phyloP scores from a whole-genome alignment of 1,140 invertebrate genomes.

The Samia ricini region DNA sequence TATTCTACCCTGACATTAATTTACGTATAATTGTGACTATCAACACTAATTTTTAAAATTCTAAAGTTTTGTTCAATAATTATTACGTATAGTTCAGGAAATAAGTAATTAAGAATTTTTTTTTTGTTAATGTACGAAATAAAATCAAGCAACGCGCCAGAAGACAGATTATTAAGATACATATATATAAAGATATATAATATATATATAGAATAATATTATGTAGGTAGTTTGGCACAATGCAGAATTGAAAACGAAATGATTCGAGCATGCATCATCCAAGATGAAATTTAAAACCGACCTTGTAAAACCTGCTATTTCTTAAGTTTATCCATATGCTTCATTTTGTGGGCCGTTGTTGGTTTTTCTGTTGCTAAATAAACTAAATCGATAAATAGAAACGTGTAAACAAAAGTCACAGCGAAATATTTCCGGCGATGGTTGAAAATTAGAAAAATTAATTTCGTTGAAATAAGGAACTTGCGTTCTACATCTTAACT shows the following conservation, averaged over 20 bases:
- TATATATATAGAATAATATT: slow-evolving; percentile 36
- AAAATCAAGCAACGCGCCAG: neutral
- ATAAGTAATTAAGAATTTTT: slow-evolving; percentile 15
- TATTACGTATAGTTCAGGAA: slow-evolving; percentile 50
- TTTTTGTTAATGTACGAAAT: slow-evolving; percentile 6
- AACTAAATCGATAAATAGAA: slow-evolving; percentile 22
- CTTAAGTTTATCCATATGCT: slow-evolving; percentile 16
- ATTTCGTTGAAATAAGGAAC: slow-evolving; percentile 24
- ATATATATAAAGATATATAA: slow-evolving; percentile 38
- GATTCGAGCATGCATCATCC: neutral
- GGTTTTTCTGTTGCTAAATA: slow-evolving; percentile 17
- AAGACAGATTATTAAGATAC: slow-evolving; percentile 14
- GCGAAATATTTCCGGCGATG: slow-evolving; percentile 18
- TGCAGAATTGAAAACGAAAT: slow-evolving; percentile 47
- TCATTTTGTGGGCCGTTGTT: slow-evolving; percentile 15
- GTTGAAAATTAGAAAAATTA: slow-evolving; percentile 12
- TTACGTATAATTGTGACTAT: slow-evolving; percentile 78
- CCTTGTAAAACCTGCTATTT: slow-evolving; percentile 4
- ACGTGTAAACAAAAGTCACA: slow-evolving; percentile 24
- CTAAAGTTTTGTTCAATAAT: slow-evolving; percentile 59
- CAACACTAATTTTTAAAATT: slow-evolving; percentile 64
- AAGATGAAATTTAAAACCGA: neutral
- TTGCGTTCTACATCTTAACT: slow-evolving; percentile 10
- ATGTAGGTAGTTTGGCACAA: slow-evolving; percentile 66
- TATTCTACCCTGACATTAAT: slow-evolving; percentile 78